These are phyloP conservation scores for Baryphthengus martii DNA, from an alignment of 2,113 vertebrate genomes.

Conservation along the genomic window DNA sequence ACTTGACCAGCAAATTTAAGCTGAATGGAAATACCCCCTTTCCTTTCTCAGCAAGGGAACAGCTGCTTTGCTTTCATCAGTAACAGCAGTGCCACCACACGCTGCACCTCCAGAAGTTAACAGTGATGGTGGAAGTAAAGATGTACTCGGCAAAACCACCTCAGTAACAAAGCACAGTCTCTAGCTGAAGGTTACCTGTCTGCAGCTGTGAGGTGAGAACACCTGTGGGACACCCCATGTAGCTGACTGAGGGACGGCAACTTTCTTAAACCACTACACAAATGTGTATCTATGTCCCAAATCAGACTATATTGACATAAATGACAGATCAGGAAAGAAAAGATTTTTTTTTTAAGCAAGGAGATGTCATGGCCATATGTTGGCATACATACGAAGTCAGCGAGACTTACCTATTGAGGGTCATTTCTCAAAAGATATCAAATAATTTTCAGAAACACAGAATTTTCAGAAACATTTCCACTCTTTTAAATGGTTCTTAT, in stretches of 20 bases:
- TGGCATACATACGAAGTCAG: not conserved
- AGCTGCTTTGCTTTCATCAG: not conserved
- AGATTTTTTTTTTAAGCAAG: not conserved
- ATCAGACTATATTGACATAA: not conserved
- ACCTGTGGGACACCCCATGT: fast-evolving
- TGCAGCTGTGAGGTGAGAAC: not conserved
- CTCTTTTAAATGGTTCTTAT: not conserved
- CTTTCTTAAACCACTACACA: not conserved
- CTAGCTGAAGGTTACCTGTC: not conserved
- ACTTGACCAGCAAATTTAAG: not conserved
- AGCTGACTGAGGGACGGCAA: fast-evolving
- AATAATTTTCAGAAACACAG: not conserved
- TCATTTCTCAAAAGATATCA: not conserved
- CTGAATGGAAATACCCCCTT: not conserved
- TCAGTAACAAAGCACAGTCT: not conserved
- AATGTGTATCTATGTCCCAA: not conserved
- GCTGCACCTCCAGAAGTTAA: not conserved
- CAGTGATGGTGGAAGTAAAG: not conserved
- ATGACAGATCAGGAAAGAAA: not conserved
- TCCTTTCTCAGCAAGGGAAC: not conserved
- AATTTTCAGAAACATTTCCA: not conserved
- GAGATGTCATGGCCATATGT: not conserved
- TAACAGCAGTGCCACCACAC: not conserved
- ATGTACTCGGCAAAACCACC: not conserved
- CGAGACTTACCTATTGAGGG: not conserved